Percentiles rank a stretch among this genome's conserved stretches.
These are phyloP conservation scores for Aurelia sp. DNA, from an alignment of 30 jellyfish, hydroid and myxozoan genomes.

Conservation along the genomic window DNA sequence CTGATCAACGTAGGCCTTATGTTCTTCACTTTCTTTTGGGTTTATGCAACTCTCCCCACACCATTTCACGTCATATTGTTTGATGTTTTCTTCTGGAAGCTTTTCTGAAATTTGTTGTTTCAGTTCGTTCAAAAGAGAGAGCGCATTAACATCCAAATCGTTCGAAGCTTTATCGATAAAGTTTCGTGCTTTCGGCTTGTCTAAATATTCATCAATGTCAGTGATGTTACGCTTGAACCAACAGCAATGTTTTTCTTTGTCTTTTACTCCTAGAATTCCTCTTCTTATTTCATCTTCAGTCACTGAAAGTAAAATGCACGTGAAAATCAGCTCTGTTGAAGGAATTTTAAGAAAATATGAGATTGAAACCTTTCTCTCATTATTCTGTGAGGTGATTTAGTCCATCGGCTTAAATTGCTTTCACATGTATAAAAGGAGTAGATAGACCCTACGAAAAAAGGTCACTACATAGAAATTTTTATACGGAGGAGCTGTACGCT, in stretches of 20 bases:
- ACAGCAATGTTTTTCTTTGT: slow-evolving; percentile 63
- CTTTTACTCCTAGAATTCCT: slow-evolving; percentile 77
- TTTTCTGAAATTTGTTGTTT: slow-evolving; percentile 36
- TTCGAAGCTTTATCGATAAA: slow-evolving; percentile 71
- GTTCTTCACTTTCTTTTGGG: slow-evolving; percentile 53
- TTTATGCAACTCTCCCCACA: slow-evolving; percentile 69
- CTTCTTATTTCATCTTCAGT: slow-evolving; percentile 90
- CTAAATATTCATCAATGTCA: slow-evolving; percentile 57
- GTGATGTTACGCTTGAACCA: slow-evolving; percentile 89
- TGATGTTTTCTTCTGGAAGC: slow-evolving; percentile 53
- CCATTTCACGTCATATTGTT: slow-evolving; percentile 77
- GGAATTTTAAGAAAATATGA: too few species aligned
- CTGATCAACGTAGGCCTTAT: slow-evolving; percentile 47
- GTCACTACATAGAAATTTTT: too few species aligned
- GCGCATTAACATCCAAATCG: slow-evolving; percentile 80
- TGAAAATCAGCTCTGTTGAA: too few species aligned
- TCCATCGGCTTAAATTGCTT: too few species aligned
- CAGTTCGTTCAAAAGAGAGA: slow-evolving; percentile 45
- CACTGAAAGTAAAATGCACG: slow-evolving; percentile 24
- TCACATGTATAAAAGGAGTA: too few species aligned
- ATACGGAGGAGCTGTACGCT: too few species aligned
- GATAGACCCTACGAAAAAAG: too few species aligned
- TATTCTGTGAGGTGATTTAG: too few species aligned
- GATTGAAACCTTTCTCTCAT: too few species aligned
- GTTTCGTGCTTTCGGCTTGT: slow-evolving; percentile 61